Percentiles rank a stretch among this genome's conserved stretches.
phyloP scores from a whole-genome alignment of 2,888 invertebrate genomes.

The Hydrotaea cyrtoneurina region DNA sequence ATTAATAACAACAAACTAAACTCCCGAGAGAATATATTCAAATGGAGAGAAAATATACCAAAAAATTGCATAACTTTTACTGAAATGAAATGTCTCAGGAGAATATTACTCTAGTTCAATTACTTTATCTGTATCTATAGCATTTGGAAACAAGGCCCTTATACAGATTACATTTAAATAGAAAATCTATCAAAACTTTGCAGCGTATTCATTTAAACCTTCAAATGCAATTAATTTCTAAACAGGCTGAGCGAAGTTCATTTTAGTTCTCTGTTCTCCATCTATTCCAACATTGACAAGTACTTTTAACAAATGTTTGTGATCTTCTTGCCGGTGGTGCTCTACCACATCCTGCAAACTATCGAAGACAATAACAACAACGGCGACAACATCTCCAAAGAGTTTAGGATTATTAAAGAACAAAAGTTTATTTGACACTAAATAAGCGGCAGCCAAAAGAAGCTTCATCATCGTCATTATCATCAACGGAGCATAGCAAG shows the following conservation, averaged over 20 bases:
- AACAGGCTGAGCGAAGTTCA: neutral
- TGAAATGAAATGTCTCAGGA: too few species aligned
- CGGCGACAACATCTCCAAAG: neutral
- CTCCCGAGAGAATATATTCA: too few species aligned
- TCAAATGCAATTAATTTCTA: conserved; percentile 38
- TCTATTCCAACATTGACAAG: neutral
- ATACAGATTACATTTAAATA: neutral
- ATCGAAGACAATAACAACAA: conserved; percentile 12
- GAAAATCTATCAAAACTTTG: neutral
- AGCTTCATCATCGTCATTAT: conserved; percentile 26
- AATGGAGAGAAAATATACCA: too few species aligned
- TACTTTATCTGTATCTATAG: too few species aligned
- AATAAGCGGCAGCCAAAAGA: conserved; percentile 39
- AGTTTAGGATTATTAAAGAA: conserved; percentile 29
- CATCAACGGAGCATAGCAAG: neutral
- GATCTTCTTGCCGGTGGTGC: neutral
- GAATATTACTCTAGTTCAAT: too few species aligned
- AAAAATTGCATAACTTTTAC: too few species aligned
- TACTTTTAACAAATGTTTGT: neutral
- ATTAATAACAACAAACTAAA: too few species aligned
- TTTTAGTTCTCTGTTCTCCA: neutral
- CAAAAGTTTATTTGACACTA: conserved; percentile 59
- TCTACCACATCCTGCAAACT: neutral
- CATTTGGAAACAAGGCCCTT: neutral
- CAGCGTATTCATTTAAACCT: conserved; percentile 27